Base-by-base conservation (phyloP, 2,113 vertebrate genomes). In the Seriola dumerili region DNA sequence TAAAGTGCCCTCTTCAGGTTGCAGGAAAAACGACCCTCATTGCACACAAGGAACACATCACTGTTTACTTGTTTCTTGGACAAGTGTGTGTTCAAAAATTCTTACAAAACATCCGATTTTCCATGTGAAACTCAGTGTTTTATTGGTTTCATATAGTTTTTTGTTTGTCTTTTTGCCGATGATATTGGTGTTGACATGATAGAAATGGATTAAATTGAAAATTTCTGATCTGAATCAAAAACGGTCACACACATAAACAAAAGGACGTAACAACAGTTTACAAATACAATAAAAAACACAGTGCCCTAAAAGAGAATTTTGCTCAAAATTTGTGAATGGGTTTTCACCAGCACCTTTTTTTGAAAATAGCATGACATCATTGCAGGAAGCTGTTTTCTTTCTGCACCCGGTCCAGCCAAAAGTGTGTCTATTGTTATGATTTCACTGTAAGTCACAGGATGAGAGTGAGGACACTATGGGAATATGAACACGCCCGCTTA, bases 391-490 rank as follows among this genome's bases (percentile, higher is more conserved):
- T 0, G 36, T 36, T 5, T n/a, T 52, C 4, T 46, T 62, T 50
- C 19, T 65, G 38, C 4, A 0, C 4, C 19, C 23, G 54, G 29
- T 38, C 0, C 40, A 57, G 2, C 17, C 8, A 17, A 10, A 42
- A 46, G 12, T 0, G 57, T 25, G 16, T 74, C 52, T 4, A 6
- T 70, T 85, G 29, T 70, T 59, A 59, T 93, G 89, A 93, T 58
- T 6, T 84, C 81, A 72, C 34, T 61, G 4, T 69, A 68, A 86
- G 81, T 95, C 92, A 93, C 23, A 65, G 88, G 88, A 89, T 89
- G 76, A 72, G 67, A 48, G 73, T 1, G n/a, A 9, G 54, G 10
- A 57, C 23, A 29, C 25, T 14, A 57, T 84, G 84, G 67, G 75
- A 80, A 78, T 10, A 59, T 21, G 32, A 72, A 46, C 76, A 76